Evolutionary conservation across 1,140 invertebrate genomes (phyloP), one percentile per base, ranked within the genome.

Genomic region (Drosophila sp.): DNA sequence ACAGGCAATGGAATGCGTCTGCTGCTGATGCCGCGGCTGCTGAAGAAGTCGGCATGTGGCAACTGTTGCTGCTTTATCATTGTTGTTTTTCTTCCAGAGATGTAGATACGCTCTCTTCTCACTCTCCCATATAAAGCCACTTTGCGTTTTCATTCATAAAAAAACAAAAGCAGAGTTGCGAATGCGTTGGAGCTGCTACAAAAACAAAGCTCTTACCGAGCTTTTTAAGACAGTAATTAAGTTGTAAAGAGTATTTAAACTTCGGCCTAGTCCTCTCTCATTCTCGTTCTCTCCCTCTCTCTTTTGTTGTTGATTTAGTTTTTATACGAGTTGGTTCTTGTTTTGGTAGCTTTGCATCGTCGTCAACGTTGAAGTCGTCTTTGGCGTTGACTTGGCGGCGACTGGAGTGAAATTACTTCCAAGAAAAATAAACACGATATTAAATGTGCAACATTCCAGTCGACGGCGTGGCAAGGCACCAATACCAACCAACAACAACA

Each of bases 401-500:
- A 54, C 65, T 72, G 81, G 81, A 86, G 70, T 86, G 81, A 86
- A 86, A 86, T 86, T 86, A 81, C 82, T 86, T 86, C 82, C 81
- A 86, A 86, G 81, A 86, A 86, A 87, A 78, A 86, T 86, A 86
- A 86, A 87, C 74, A 86, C 82, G 81, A 86, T 86, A 86, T 86
- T 86, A 86, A 86, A 87, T 86, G 81, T 86, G 81, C 81, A 86
- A 86, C 81, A 86, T 86, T 86, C 82, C 82, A 74, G 73, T 59
- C 67, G 57, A 80, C 64, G 78, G 18, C 29, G 50, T 40, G 62
- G 16, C 62, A 29, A 9, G 21, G 6, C 18, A 18, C 34, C 46
- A 29, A 2, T 41, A 8, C 38, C 51, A 43, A n/a, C 53, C 53
- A 46, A 41, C 43, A 32, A 54, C 32, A 25, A 21, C 50, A 71